phyloP scores from a whole-genome alignment of 2,797 vertebrate species.

The Leuciscus waleckii region DNA sequence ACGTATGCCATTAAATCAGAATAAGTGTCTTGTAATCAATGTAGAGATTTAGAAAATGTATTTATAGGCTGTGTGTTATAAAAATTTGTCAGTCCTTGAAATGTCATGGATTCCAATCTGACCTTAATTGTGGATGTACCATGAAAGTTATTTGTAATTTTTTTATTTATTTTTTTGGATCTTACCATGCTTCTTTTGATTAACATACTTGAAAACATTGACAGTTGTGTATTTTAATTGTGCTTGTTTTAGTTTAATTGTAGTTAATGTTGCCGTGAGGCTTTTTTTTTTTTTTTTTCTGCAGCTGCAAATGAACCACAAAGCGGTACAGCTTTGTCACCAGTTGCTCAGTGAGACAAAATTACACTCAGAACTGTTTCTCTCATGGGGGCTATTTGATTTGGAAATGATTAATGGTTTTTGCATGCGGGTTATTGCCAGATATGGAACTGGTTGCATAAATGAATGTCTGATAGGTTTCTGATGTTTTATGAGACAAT shows the following conservation, averaged over 20 bases:
- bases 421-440: neutral
- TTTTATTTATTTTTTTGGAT: neutral
- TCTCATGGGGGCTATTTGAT: slow-evolving; percentile 23
- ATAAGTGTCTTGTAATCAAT: neutral
- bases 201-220: neutral
- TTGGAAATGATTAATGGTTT: slow-evolving; percentile 12
- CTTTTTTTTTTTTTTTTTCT: neutral
- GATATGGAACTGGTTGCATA: slow-evolving; percentile 7
- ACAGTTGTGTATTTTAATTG: neutral
- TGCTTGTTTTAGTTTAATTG: neutral
- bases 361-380: slow-evolving; percentile 22
- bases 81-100: no score
- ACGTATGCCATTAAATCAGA: neutral
- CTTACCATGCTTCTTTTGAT: neutral
- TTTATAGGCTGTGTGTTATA: neutral
- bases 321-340: neutral
- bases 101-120: no score
- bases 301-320: slow-evolving; percentile 10
- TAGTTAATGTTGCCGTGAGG: neutral
- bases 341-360: slow-evolving; percentile 5
- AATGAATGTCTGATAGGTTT: neutral
- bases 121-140: no score
- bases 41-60: neutral
- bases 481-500: neutral
- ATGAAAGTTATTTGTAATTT: neutral